A percentile compares a stretch with the other conserved stretches of the same genome.
Conservation (phyloP, 2,888 invertebrate genomes). For the Hesperia comma region DNA sequence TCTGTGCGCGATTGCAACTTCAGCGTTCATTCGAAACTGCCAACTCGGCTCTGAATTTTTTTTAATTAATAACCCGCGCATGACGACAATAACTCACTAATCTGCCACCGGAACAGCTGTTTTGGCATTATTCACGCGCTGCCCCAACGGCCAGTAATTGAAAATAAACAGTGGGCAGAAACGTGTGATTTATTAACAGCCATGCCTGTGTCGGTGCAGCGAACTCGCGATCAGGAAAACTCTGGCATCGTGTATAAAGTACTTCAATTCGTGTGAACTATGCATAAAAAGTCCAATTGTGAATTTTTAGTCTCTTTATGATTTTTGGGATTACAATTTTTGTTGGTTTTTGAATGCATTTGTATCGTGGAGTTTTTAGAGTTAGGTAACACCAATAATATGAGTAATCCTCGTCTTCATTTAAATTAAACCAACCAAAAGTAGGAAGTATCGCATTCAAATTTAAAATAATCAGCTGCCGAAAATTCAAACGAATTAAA, state of each 20-base stretch:
- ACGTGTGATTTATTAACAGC: constrained; percentile 60
- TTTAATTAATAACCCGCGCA: constrained; percentile 53
- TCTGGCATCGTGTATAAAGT: constrained; percentile 24
- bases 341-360: too few species aligned
- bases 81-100: constrained; percentile 60
- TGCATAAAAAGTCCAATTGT: background rate
- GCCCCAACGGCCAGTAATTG: constrained; percentile 62
- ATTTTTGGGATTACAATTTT: too few species aligned
- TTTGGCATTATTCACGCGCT: constrained; percentile 53
- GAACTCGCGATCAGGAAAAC: constrained; percentile 34
- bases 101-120: constrained; percentile 59
- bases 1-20: constrained; percentile 15
- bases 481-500: background rate
- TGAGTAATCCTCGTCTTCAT: too few species aligned
- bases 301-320: too few species aligned
- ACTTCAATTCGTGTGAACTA: constrained; percentile 11
- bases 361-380: too few species aligned
- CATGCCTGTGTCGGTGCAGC: constrained; percentile 39
- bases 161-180: constrained; percentile 71
- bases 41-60: constrained; percentile 41
- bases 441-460: background rate
- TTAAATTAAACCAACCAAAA: too few species aligned
- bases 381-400: too few species aligned
- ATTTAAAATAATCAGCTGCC: background rate
- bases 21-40: constrained; percentile 5